Evolutionary conservation across 2,888 invertebrate genomes (phyloP), one percentile per base, ranked within the genome.

Genomic region (Gryllus longicercus): DNA sequence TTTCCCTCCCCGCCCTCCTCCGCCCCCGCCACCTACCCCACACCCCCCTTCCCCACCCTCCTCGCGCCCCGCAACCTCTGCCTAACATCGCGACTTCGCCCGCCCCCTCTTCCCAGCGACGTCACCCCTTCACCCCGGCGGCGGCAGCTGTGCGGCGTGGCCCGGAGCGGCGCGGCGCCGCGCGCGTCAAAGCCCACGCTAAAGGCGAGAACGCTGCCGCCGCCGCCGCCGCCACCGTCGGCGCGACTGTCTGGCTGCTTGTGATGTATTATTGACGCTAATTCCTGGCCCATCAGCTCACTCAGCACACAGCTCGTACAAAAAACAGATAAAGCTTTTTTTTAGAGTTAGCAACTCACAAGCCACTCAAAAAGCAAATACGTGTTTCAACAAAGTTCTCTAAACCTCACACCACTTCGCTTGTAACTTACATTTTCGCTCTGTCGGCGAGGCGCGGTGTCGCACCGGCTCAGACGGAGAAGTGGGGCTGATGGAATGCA

Each of bases 241-340:
- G 16, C 63, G 63, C 63, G 63, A 14, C n/a, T 14, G 79, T 77
- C 74, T 81, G 81, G 81, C n/a, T 14, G 79, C 79, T 74, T 81
- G 81, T 82, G 81, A 82, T 81, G 81, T 80, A 80, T 81, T 81
- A 82, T 82, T 81, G 80, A 80, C 80, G 78, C 80, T 81, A 82
- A 82, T 82, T 82, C 80, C 79, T 75, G 78, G 74, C 74, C 82
- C 80, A 79, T 80, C 80, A 80, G 77, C 76, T 49, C 77, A 77
- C 77, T 77, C 77, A n/a, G 76, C 23, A 76, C 25, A 23, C n/a
- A 25, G 50, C 77, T 49, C 77, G 49, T 50, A 25, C 23, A 76
- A n/a, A 76, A 25, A 14, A 25, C 38, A 25, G 21, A 25, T 75
- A 25, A 25, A 25, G 21, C 38, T 75, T 75, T 75, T 75, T 49